phyloP scores from a whole-genome alignment of 1,140 invertebrate genomes.

The Ceratina calcarata region DNA sequence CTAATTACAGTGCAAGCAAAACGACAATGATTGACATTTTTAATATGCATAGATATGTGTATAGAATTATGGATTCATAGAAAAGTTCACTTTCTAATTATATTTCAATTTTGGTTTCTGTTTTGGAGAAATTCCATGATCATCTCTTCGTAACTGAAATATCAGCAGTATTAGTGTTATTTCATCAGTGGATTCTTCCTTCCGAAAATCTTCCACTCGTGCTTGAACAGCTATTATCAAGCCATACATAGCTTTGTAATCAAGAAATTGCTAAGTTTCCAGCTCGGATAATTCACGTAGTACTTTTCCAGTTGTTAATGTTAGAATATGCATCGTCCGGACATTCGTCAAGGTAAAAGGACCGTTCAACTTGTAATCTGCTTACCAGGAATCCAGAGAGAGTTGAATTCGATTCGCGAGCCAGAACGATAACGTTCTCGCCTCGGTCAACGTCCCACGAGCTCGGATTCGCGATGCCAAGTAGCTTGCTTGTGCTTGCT shows the following conservation, averaged over 20 bases:
- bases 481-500: conserved; percentile 59
- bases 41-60: too few relatives aligned
- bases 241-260: background rate
- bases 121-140: background rate
- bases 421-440: conserved; percentile 20
- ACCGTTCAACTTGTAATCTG: background rate
- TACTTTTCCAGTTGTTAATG: background rate
- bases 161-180: background rate
- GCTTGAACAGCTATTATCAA: too few relatives aligned
- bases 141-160: background rate
- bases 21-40: too few relatives aligned
- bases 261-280: background rate
- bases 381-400: conserved; percentile 4
- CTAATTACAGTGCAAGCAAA: too few relatives aligned
- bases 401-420: conserved; percentile 43
- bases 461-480: conserved; percentile 73
- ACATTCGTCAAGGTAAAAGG: background rate
- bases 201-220: background rate
- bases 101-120: too few relatives aligned
- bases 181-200: background rate
- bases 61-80: too few relatives aligned
- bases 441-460: conserved; percentile 75
- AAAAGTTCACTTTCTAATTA: too few relatives aligned
- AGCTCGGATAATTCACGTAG: too few relatives aligned
- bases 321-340: background rate